Base-by-base conservation (phyloP, 2,797 vertebrate species). In the Spinibarbus caldwelli region DNA sequence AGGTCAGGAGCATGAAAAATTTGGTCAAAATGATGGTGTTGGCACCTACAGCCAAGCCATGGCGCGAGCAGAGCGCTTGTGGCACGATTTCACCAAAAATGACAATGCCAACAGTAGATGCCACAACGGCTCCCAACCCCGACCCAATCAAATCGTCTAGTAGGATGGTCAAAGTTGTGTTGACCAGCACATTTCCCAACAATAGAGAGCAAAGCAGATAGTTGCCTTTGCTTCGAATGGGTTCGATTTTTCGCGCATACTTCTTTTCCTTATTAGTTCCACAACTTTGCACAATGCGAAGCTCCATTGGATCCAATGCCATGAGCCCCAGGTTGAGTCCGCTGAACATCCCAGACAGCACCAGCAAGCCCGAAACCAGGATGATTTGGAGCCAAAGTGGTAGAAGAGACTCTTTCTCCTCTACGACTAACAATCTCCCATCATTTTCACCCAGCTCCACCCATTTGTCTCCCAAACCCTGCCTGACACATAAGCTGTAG, bases 281-380 rank as follows among this genome's bases (percentile, higher is more conserved):
- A 68, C 98, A 98, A 92, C 97, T 99, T 94, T 99, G 97, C 49
- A 99, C 97, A 73, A 99, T 98, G 88, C 98, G 96, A 79, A 99
- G 96, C 94, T 99, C 98, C 97, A 98, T 99, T 75, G 98, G 98
- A 82, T 99, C 98, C 88, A 99, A 91, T 0, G 98, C 98, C 98
- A 99, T 99, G 0, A 99, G 93, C 0, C 98, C 98, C 89, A 99
- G 92, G 91, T 99, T 99, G 78, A 99, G 93, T 6, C 98, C 98
- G 36, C 97, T 98, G 94, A 99, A 99, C 93, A 99, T 98, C 1
- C 98, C 98, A 0, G 98, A 99, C 0, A 99, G 94, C 49, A 91
- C 91, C 54, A 99, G 90, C 71, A 99, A 89, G 80, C 90, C 91
- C 3, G 43, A 17, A 67, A 97, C 93, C 17, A 99, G 90, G 23